phyloP scores from a whole-genome alignment of 2,113 vertebrate genomes.

The Ammospiza caudacuta region DNA sequence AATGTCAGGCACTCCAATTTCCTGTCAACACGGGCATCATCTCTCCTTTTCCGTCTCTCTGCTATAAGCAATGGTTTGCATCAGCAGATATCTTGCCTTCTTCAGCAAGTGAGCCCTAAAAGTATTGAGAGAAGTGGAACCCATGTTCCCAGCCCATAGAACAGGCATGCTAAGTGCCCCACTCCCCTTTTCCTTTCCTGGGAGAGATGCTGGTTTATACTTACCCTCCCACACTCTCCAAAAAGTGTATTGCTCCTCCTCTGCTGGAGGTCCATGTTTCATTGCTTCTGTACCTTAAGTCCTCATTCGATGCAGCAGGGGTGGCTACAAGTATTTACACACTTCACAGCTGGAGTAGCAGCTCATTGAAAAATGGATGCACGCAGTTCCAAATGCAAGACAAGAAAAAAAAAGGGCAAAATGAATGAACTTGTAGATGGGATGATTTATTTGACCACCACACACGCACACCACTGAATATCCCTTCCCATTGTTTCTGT shows the following conservation, averaged over 20 bases:
- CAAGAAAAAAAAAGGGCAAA: background rate
- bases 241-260: background rate
- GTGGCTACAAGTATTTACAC: background rate
- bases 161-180: background rate
- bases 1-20: background rate
- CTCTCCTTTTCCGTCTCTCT: background rate
- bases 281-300: background rate
- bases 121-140: background rate
- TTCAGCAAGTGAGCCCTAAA: background rate
- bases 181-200: background rate
- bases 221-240: background rate
- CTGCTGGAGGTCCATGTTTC: background rate
- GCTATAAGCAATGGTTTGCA: rapidly evolving
- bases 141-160: background rate
- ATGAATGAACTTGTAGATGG: background rate
- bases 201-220: background rate
- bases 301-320: background rate
- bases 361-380: background rate
- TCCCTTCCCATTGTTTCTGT: background rate
- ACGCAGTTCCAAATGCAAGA: background rate
- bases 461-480: rapidly evolving
- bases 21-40: background rate
- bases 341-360: background rate
- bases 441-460: background rate
- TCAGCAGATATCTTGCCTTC: background rate